Conservation (phyloP, 2,797 vertebrate genomes). For the Pangasius macronema region DNA sequence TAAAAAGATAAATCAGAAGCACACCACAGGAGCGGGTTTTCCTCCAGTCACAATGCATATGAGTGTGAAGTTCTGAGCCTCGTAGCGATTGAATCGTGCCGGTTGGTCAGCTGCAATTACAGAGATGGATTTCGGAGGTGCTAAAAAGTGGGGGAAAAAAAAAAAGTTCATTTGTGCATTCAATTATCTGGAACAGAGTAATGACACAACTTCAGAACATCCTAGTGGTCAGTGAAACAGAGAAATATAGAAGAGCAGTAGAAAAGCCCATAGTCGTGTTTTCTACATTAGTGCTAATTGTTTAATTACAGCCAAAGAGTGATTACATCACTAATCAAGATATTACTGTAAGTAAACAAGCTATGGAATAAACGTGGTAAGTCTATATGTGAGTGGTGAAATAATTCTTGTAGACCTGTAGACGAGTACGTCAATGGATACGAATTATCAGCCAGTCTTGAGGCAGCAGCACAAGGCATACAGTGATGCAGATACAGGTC, state of each 20-base stretch:
- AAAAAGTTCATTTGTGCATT: conserved; percentile 38
- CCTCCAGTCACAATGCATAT: conserved; percentile 90
- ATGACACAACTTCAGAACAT: neutral
- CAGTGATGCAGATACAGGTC: neutral
- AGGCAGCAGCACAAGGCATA: neutral
- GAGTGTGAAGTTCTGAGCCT: conserved; percentile 93
- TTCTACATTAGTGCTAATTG: neutral
- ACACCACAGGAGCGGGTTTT: conserved; percentile 88
- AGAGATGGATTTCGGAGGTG: conserved; percentile 89
- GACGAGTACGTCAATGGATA: too few relatives aligned
- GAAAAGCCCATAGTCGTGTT: neutral
- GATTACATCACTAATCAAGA: neutral
- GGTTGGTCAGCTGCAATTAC: conserved; percentile 84
- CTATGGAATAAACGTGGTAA: too few relatives aligned
- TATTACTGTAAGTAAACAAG: neutral
- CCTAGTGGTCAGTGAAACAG: conserved; percentile 5
- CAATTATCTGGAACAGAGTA: conserved; percentile 17
- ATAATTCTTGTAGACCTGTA: too few relatives aligned
- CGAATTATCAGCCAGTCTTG: neutral
- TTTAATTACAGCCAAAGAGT: conserved; percentile 3
- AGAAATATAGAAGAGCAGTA: neutral
- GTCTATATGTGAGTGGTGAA: too few relatives aligned
- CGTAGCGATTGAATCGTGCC: conserved; percentile 88
- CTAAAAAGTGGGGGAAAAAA: conserved; percentile 64
- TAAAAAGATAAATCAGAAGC: conserved; percentile 50